Conservation (phyloP, 2,113 vertebrate genomes). For the Rhinichthys klamathensis region DNA sequence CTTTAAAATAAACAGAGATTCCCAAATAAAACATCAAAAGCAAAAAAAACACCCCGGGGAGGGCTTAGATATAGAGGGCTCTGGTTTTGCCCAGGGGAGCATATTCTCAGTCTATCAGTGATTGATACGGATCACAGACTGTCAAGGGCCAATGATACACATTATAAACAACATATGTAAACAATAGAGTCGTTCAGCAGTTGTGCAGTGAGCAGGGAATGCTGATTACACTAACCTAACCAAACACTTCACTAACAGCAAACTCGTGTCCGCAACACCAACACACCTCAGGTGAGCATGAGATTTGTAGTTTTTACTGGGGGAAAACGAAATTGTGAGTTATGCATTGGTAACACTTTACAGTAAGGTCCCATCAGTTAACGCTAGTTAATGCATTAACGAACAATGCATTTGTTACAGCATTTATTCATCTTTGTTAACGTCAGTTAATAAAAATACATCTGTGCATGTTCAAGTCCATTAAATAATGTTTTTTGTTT, state of each 20-base stretch:
- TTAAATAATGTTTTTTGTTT: background rate
- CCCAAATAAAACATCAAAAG: background rate
- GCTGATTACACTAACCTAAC: conserved; percentile 16
- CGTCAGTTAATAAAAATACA: too few species aligned
- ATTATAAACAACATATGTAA: conserved; percentile 49
- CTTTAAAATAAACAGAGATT: background rate
- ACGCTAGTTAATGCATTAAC: background rate
- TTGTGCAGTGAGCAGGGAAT: conserved; percentile 33
- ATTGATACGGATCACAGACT: conserved; percentile 40
- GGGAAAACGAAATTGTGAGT: background rate
- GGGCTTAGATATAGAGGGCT: background rate
- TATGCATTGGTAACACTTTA: background rate
- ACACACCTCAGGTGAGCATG: background rate
- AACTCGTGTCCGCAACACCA: background rate
- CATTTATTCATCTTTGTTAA: background rate
- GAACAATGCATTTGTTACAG: background rate
- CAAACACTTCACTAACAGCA: background rate
- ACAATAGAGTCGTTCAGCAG: conserved; percentile 18
- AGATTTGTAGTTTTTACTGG: background rate
- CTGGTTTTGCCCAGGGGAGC: conserved; percentile 11
- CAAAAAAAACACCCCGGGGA: background rate
- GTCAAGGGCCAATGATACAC: conserved; percentile 32
- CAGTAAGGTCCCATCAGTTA: background rate
- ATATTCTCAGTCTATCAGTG: conserved; percentile 34
- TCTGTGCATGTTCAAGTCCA: background rate